Base-by-base conservation (phyloP, 2,797 vertebrate genomes). In the Poliocrania exsul region DNA sequence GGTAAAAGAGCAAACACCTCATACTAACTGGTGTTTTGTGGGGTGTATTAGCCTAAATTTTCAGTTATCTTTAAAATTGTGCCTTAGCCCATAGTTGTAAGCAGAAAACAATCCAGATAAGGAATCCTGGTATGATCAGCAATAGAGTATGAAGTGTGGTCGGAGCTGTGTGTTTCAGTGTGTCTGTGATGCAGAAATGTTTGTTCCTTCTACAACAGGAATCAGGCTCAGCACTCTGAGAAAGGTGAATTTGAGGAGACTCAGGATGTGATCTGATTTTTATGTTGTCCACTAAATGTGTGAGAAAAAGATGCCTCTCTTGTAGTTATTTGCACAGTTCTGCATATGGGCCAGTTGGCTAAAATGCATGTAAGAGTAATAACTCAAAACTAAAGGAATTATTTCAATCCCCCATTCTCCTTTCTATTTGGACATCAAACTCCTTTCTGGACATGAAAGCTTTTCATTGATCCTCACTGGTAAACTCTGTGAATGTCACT, bases 1-100 rank as follows among this genome's bases (percentile, higher is more conserved):
- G 99, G 99, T 99, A 98, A 94, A 94, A 60, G 23, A 67, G n/a
- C 24, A 64, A 81, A 71, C 56, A 33, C 33, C 61, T 75, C 10
- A 4, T 16, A 23, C 26, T 29, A 66, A 46, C 4, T 26, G 15
- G 14, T 69, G 15, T 10, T 87, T 46, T 81, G 17, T 1, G 1
- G 18, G n/a, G 13, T 58, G 16, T 21, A 31, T 73, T 51, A 37
- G 8, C 29, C 18, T 24, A 15, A 58, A 40, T 87, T 67, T 84
- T 64, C 38, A 56, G 20, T 47, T 80, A 6, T 42, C 65, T 65
- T 37, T 3, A 0, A 73, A 88, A 53, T 50, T 44, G 12, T 61
- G 15, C 11, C 24, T 80, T 67, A 37, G 16, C 8, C 40, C 49
- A 16, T 75, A 70, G n/a, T 18, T 42, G 20, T 44, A 50, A 47